A percentile compares a stretch with the other conserved stretches of the same genome.
Conservation (phyloP, 92 coral and sea anemone species). For the Zoanthus gigantus region DNA sequence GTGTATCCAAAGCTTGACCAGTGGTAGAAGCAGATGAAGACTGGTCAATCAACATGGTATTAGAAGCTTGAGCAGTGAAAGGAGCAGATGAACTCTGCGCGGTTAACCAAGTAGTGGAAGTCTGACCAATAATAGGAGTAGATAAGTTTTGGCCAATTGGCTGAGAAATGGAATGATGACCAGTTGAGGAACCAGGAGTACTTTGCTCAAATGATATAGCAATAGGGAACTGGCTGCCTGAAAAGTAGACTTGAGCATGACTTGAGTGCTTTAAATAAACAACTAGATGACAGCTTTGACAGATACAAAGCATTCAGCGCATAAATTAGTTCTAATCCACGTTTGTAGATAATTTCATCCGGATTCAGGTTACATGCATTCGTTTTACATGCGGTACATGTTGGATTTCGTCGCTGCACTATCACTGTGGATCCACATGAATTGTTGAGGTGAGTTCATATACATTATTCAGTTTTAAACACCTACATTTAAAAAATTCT, state of each 20-base stretch:
- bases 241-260: conserved; percentile 17
- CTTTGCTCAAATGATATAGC: background rate
- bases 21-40: conserved; percentile 11
- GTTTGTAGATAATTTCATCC: conserved; percentile 5
- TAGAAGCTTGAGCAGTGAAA: background rate
- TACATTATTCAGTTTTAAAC: conserved; percentile 33
- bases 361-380: conserved; percentile 43
- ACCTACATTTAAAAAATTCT: conserved; percentile 39
- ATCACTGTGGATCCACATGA: conserved; percentile 37
- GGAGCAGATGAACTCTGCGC: background rate
- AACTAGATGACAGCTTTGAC: conserved; percentile 39
- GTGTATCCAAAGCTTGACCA: background rate
- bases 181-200: background rate
- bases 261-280: conserved; percentile 2
- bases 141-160: conserved; percentile 5
- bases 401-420: conserved; percentile 33
- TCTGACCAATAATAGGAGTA: background rate
- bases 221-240: background rate
- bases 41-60: background rate
- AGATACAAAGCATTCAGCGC: conserved; percentile 25
- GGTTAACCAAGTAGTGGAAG: background rate
- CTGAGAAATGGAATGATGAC: background rate
- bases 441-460: conserved; percentile 35
- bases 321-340: background rate
- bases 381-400: conserved; percentile 27